A percentile compares a stretch with the other conserved stretches of the same genome.
phyloP scores from a whole-genome alignment of 2,797 vertebrate species.

The Phaenicophaeus curvirostris region DNA sequence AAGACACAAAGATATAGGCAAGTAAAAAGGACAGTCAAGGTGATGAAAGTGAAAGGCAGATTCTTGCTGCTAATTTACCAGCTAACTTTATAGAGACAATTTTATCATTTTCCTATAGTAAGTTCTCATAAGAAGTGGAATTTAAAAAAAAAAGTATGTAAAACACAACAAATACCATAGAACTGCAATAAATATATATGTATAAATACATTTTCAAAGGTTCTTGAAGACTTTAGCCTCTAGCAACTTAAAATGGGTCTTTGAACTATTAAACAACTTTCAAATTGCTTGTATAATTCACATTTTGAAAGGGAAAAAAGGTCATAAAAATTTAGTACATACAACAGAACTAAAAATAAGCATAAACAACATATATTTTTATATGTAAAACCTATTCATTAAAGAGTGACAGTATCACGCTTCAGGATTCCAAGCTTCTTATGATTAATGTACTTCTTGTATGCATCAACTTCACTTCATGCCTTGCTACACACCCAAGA shows the following conservation, averaged over 20 bases:
- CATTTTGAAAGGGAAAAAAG: neutral
- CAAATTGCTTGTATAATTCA: neutral
- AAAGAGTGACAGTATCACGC: neutral
- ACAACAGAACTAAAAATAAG: neutral
- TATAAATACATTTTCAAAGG: neutral
- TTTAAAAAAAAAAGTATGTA: neutral
- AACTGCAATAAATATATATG: neutral
- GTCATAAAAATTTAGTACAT: neutral
- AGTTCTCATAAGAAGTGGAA: neutral
- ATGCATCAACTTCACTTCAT: constrained; percentile 10
- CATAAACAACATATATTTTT: neutral
- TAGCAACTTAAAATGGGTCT: neutral
- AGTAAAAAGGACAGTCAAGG: neutral
- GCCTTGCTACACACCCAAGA: neutral
- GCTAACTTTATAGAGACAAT: neutral
- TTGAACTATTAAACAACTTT: neutral
- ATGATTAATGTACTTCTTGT: constrained; percentile 39
- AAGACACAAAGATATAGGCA: neutral
- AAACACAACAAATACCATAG: neutral
- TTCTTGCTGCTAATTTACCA: neutral
- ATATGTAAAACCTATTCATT: neutral
- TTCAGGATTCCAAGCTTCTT: neutral
- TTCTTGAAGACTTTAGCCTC: neutral
- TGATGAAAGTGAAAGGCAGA: neutral
- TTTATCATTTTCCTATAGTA: neutral